A percentile compares a stretch with the other conserved stretches of the same genome.
These are phyloP conservation scores for Ophthalmolycus amberensis DNA, from an alignment of 2,113 vertebrate genomes.

Conservation along the genomic window DNA sequence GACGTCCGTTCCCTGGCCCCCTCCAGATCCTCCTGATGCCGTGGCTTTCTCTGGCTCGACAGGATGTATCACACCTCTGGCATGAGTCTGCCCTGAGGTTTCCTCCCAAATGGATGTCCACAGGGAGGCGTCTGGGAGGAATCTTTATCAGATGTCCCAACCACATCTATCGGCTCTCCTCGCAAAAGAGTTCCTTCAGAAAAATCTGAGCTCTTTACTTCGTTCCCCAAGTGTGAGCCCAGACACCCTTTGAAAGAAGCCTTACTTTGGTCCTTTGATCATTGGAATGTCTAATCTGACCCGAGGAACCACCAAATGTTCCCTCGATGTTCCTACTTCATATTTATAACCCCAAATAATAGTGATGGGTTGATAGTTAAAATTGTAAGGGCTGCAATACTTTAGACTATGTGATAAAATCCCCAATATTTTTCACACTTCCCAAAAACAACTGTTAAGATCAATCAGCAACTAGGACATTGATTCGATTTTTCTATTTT, in stretches of 20 bases:
- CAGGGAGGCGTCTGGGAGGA: neutral
- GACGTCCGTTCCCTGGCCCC: neutral
- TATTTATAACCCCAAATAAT: neutral
- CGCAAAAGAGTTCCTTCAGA: conserved; percentile 3
- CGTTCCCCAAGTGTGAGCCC: neutral
- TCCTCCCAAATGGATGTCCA: conserved; percentile 13
- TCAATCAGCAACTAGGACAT: neutral
- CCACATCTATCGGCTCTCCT: neutral
- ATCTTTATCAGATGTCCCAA: conserved; percentile 23
- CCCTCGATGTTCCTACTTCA: neutral
- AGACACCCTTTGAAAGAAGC: neutral
- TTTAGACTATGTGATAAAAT: neutral
- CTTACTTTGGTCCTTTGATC: neutral
- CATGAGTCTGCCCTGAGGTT: conserved; percentile 5
- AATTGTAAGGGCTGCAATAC: neutral
- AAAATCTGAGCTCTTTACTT: neutral
- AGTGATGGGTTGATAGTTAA: neutral
- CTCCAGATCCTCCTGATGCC: conserved; percentile 6
- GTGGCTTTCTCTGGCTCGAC: conserved; percentile 7
- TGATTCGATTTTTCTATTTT: neutral
- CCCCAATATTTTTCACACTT: too few relatives aligned
- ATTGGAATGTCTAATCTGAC: conserved; percentile 4
- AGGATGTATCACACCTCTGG: conserved; percentile 17
- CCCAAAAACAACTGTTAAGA: neutral
- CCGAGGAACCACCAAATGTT: neutral